These are phyloP conservation scores for Andricus curvator DNA, from an alignment of 2,888 invertebrate species.

Conservation along the genomic window DNA sequence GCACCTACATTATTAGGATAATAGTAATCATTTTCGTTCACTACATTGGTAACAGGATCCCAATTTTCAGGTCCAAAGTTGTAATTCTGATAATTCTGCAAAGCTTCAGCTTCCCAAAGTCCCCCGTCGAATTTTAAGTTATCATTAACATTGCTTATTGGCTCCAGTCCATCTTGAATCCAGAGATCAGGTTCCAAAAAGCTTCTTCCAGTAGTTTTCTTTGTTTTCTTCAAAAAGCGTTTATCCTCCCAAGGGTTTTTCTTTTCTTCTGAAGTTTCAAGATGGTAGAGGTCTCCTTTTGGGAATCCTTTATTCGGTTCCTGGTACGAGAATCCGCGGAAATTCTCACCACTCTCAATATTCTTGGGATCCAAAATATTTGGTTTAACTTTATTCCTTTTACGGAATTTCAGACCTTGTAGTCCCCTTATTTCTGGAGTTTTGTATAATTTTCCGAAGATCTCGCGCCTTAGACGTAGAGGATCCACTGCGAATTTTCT, in stretches of 20 bases:
- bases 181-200: slow-evolving; percentile 50
- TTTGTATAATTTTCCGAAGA: not conserved
- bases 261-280: slow-evolving; percentile 49
- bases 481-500: slow-evolving; percentile 53
- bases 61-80: not conserved
- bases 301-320: slow-evolving; percentile 61
- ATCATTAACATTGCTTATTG: slow-evolving; percentile 42
- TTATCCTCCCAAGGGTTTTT: slow-evolving; percentile 39
- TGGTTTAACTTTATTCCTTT: slow-evolving; percentile 25
- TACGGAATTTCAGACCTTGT: not conserved
- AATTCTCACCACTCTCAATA: slow-evolving; percentile 60
- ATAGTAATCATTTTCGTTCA: not conserved
- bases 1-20: not conserved
- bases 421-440: not conserved
- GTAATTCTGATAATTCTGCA: slow-evolving; percentile 31
- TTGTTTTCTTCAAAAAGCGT: slow-evolving; percentile 1
- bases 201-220: slow-evolving; percentile 48
- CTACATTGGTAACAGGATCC: not conserved
- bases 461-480: slow-evolving; percentile 46
- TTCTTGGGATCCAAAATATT: slow-evolving; percentile 44
- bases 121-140: slow-evolving; percentile 42
- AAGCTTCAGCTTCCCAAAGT: slow-evolving; percentile 60
- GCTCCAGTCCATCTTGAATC: slow-evolving; percentile 46
- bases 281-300: slow-evolving; percentile 60
- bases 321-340: slow-evolving; percentile 61